Base-by-base conservation (phyloP, 2,113 vertebrate species). In the Axis porcinus region DNA sequence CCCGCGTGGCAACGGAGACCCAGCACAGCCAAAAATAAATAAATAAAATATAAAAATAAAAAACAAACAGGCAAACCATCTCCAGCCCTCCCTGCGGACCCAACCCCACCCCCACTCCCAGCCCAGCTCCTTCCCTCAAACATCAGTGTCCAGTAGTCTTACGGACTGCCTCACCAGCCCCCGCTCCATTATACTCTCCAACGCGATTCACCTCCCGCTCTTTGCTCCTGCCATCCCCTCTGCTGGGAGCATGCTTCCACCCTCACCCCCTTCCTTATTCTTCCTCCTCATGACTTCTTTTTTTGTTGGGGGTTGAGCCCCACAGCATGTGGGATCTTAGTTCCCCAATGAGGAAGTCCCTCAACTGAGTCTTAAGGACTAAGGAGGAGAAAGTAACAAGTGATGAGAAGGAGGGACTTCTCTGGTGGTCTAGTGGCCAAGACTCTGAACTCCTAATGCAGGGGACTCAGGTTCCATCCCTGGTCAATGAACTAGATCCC, bases 1-100 rank as follows among this genome's bases (percentile, higher is more conserved):
- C 67, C 67, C 67, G 23, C 19, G 1, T 0, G 1, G 67, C n/a
- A 70, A 70, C 0, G 2, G 67, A 36, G n/a, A 10, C 19, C 67
- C n/a, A 40, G 67, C 67, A 70, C n/a, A 36, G 67, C 19, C 67
- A 40, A 70, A 70, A 11, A 70, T 40, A 70, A 67, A 16, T 15
- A 33, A 64, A 11, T 5, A 70, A 36, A 70, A 70, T 21, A 70
- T 0, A 23, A 70, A 70, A 70, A 70, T 21, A 36, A 36, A 67
- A 67, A 67, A 67, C 19, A 67, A n/a, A 36, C n/a, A 70, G 5
- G n/a, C 40, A 70, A 23, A 40, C 67, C 19, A 23, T 40, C 67
- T 70, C n/a, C 67, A 70, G n/a, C 54, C 57, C 15, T 19, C 58
- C 79, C 58, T 21, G 60, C 33, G 13, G 57, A 21, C 40, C 21